Percentiles rank a stretch among this genome's conserved stretches.
phyloP scores from a whole-genome alignment of 2,797 vertebrate genomes.

The Hipposideros larvatus region DNA sequence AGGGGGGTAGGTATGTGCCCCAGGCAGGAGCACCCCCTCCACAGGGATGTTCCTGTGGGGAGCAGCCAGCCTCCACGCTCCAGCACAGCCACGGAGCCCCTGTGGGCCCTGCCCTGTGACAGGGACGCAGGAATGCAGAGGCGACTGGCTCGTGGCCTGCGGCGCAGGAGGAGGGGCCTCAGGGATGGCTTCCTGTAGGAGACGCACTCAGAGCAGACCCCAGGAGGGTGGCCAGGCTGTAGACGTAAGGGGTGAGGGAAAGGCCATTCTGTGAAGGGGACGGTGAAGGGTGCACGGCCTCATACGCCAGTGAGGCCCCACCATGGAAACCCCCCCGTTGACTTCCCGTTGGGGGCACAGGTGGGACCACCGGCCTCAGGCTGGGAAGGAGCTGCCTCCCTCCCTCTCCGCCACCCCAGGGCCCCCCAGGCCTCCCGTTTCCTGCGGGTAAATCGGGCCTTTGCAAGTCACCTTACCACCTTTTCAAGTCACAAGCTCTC shows the following conservation, averaged over 20 bases:
- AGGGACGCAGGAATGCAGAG: not conserved
- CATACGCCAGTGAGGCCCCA: not conserved
- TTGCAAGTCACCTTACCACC: not conserved
- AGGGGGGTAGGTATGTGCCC: not conserved
- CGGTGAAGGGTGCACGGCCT: not conserved
- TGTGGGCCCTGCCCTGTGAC: not conserved
- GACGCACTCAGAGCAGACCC: not conserved
- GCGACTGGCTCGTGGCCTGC: fast-evolving
- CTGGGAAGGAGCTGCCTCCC: not conserved
- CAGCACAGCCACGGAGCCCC: not conserved
- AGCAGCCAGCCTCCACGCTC: not conserved
- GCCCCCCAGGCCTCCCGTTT: not conserved
- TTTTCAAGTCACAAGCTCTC: not conserved
- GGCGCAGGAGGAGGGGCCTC: not conserved
- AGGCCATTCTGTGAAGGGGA: not conserved
- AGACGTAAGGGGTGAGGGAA: not conserved
- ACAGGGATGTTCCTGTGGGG: not conserved
- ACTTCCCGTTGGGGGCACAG: not conserved
- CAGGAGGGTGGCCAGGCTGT: not conserved
- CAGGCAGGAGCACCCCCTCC: not conserved
- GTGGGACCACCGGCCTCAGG: not conserved
- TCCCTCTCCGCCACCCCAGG: too few species aligned
- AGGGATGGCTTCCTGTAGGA: not conserved
- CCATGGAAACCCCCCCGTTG: not conserved
- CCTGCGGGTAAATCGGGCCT: not conserved